A percentile compares a stretch with the other conserved stretches of the same genome.
These are phyloP conservation scores for Philhelius pedissequus DNA, from an alignment of 2,888 invertebrate genomes.

Conservation along the genomic window DNA sequence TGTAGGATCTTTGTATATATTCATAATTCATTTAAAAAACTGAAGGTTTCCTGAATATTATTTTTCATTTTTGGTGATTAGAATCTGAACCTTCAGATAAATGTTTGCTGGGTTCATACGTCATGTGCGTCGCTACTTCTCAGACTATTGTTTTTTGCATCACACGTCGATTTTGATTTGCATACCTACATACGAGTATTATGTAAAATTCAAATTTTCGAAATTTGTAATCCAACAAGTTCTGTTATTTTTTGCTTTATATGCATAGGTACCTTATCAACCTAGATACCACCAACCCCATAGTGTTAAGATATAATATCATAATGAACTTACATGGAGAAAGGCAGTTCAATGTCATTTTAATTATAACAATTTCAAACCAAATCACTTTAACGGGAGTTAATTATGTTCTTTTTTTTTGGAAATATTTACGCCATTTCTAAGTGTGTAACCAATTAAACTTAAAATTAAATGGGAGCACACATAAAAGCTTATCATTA, in stretches of 20 bases:
- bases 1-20: too few species aligned
- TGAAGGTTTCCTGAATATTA: too few species aligned
- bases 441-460: not conserved
- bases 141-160: not conserved
- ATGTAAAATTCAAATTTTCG: not conserved
- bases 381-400: not conserved
- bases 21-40: too few species aligned
- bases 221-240: not conserved
- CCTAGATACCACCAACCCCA: not conserved
- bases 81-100: too few species aligned
- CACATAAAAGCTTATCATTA: not conserved
- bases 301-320: too few species aligned
- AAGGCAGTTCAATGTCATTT: slow-evolving; percentile 59
- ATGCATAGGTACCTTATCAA: not conserved
- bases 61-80: too few species aligned
- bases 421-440: not conserved
- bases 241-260: not conserved
- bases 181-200: too few species aligned
- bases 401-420: not conserved
- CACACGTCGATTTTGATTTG: too few species aligned
- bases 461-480: not conserved
- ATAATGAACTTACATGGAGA: not conserved
- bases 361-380: slow-evolving; percentile 3
- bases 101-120: too few species aligned
- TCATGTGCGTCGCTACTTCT: not conserved